Evolutionary conservation across 2,113 vertebrate genomes (phyloP), one percentile per base, ranked within the genome.

Genomic region (Siniperca knerii): DNA sequence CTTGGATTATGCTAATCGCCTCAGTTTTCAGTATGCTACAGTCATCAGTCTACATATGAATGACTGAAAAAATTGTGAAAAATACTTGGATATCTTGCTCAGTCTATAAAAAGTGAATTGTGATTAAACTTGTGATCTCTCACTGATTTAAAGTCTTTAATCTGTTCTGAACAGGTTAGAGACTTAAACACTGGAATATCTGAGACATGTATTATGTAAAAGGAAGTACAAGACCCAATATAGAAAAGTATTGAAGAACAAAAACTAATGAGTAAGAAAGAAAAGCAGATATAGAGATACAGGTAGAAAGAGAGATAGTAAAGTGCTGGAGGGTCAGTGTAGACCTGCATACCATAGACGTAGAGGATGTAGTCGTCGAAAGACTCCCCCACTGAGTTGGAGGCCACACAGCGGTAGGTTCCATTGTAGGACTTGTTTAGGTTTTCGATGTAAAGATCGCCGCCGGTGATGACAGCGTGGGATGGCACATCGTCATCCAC

Each of bases 381-480:
- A 48, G 98, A 96, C 93, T 97, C 97, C 77, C 98, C 98, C 93
- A 99, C 95, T 4, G 92, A 84, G 94, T 99, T 99, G 64, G 97
- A 96, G 8, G 98, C 98, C 92, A 98, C 95, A 71, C 98, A 99
- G 92, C 98, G 97, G 95, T 99, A 99, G 65, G 98, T 99, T 75
- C 98, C 98, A 23, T 99, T 99, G 95, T 98, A 98, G 82, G 98
- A 98, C 96, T 99, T 99, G 96, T 99, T 99, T 69, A 99, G 97
- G 93, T 98, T 99, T 89, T 97, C 97, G 89, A 99, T 98, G 96
- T 96, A 96, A 91, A 99, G 96, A 89, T 98, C 98, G 23, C 95
- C 94, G 62, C 97, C 98, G 0, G 96, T 97, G 92, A 99, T 96
- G 86, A 98, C 95, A 2, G 97, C 97, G 2, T 99, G 97, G 67